Base-by-base conservation (phyloP, 92 coral and sea anemone genomes). In the Pocillopora meandrina region DNA sequence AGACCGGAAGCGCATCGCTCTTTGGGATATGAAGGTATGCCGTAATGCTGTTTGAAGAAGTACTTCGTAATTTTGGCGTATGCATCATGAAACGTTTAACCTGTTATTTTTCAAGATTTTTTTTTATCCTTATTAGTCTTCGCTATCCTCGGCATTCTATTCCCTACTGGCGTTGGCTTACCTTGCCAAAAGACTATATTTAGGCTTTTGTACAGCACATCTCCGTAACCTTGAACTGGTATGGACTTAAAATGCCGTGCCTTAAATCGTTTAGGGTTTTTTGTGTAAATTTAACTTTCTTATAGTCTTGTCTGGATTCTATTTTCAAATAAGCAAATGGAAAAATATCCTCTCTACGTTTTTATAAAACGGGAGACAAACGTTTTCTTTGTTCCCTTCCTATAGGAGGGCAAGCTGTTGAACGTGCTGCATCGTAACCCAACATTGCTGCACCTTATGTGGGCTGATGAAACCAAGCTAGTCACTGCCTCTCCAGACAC, bases 341-440 rank as follows among this genome's bases (percentile, higher is more conserved):
- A 59, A 12, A 59, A 59, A 59, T 59, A 59, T 59, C 14, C 0
- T 3, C 18, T 12, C 62, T 12, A 26, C 0, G 18, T 59, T 59
- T 59, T 59, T 2, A 16, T 16, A 12, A 59, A 59, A 12, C 16
- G 62, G 3, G 62, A 2, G 16, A 59, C 18, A 59, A 59, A 12
- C 18, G 62, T 59, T 59, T 12, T 16, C 16, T 20, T 16, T 66
- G 33, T 36, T 71, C 19, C n/a, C 55, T 63, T 79, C 15, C 68
- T 71, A 15, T 71, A 91, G 95, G 77, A 87, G 12, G 95, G 95
- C 12, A 81, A 86, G 65, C 88, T 77, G 3, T 88, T 89, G 34
- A 91, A 84, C 74, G 90, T 91, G 11, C 83, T 91, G 15, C 87
- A 91, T 59, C 92, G 95, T 47, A 91, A 91, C 86, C 95, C 95